These are phyloP conservation scores for Pachyramphus minor DNA, from an alignment of 2,113 vertebrate genomes.

Conservation along the genomic window DNA sequence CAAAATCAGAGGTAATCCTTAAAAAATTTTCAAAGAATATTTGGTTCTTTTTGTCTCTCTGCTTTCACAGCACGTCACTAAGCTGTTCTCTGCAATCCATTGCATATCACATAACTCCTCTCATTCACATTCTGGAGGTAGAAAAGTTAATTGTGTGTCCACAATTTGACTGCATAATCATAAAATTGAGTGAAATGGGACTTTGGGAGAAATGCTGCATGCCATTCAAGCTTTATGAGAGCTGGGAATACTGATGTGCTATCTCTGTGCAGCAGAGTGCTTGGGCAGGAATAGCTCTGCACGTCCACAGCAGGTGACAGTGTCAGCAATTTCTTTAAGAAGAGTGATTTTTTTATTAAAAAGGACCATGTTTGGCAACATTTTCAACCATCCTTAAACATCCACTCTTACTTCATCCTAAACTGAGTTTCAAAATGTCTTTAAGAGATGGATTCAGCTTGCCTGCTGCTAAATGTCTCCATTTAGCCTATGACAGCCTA, in stretches of 20 bases:
- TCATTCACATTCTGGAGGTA: background rate
- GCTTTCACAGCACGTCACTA: background rate
- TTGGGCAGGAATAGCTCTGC: background rate
- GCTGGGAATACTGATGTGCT: background rate
- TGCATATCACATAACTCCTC: background rate
- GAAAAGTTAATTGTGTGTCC: background rate
- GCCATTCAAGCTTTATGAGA: background rate
- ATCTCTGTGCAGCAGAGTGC: background rate
- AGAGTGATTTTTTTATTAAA: background rate
- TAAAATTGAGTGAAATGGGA: background rate
- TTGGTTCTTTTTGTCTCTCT: background rate
- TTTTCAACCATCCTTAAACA: background rate
- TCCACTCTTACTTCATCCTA: background rate
- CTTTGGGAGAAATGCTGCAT: background rate
- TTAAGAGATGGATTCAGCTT: background rate
- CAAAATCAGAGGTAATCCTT: background rate
- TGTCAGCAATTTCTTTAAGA: background rate
- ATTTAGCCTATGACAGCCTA: background rate
- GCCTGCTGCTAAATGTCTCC: background rate
- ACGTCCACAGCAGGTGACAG: fast-evolving
- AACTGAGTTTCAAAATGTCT: background rate
- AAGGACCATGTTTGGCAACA: background rate
- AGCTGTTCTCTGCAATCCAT: background rate
- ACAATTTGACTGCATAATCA: background rate
- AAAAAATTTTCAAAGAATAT: background rate